phyloP scores from a whole-genome alignment of 2,797 vertebrate genomes.

The Phylloscopus collybita region DNA sequence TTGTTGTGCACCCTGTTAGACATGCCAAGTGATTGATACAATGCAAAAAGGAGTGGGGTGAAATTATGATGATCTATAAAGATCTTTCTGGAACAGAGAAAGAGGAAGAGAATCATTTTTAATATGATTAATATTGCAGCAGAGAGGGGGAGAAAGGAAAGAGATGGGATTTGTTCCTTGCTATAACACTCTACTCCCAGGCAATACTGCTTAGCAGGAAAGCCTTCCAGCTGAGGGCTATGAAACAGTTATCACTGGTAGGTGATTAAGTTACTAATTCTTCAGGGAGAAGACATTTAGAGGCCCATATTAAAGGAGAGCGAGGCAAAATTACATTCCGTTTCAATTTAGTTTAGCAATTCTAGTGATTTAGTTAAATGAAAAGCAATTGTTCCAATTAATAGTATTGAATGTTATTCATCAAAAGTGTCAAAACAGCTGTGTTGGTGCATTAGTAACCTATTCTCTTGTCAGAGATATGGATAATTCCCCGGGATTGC shows the following conservation, averaged over 20 bases:
- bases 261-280: constrained; percentile 87
- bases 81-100: constrained; percentile 59
- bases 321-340: constrained; percentile 83
- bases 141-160: constrained; percentile 51
- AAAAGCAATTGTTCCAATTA: constrained; percentile 92
- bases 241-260: constrained; percentile 86
- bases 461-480: constrained; percentile 82
- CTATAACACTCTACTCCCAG: constrained; percentile 62
- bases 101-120: constrained; percentile 59
- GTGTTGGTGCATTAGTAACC: constrained; percentile 84
- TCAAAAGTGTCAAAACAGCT: constrained; percentile 87
- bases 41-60: constrained; percentile 26
- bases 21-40: constrained; percentile 68
- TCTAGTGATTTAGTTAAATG: constrained; percentile 89
- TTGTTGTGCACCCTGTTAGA: constrained; percentile 66
- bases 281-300: constrained; percentile 86
- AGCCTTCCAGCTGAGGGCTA: constrained; percentile 81
- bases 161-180: constrained; percentile 64
- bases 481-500: constrained; percentile 76
- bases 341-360: constrained; percentile 86
- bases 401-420: constrained; percentile 91
- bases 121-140: constrained; percentile 73
- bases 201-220: constrained; percentile 74
- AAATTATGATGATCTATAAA: constrained; percentile 62
- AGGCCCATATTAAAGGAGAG: constrained; percentile 84